phyloP scores from a whole-genome alignment of 2,888 invertebrate species.

The Machimus atricapillus region DNA sequence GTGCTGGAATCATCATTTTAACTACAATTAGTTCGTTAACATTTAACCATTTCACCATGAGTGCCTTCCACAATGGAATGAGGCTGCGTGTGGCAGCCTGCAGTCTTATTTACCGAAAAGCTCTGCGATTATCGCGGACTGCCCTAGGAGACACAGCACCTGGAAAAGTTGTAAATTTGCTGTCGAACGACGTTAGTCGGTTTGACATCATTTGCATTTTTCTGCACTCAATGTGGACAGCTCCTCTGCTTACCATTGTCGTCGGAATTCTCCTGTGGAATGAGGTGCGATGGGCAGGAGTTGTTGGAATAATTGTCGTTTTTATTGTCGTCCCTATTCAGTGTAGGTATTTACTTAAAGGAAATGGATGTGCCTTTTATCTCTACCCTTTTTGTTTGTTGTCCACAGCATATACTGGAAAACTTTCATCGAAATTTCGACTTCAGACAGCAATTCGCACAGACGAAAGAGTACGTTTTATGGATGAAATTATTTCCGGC shows the following conservation, averaged over 20 bases:
- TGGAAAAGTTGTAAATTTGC: slow-evolving; percentile 85
- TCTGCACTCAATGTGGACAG: slow-evolving; percentile 83
- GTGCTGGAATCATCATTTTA: slow-evolving; percentile 60
- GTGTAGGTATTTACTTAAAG: slow-evolving; percentile 63
- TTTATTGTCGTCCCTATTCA: slow-evolving; percentile 79
- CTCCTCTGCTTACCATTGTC: slow-evolving; percentile 71
- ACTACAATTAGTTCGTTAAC: slow-evolving; percentile 61
- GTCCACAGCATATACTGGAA: slow-evolving; percentile 53
- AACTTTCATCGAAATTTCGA: slow-evolving; percentile 58
- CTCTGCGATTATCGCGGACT: slow-evolving; percentile 70
- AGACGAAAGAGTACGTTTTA: slow-evolving; percentile 77
- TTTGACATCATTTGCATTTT: slow-evolving; percentile 80
- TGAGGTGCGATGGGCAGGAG: slow-evolving; percentile 70
- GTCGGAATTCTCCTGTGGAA: slow-evolving; percentile 74
- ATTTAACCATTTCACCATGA: slow-evolving; percentile 72
- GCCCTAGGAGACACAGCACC: slow-evolving; percentile 83
- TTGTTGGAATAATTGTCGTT: slow-evolving; percentile 76
- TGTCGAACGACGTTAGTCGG: slow-evolving; percentile 87
- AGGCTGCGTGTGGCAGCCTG: slow-evolving; percentile 81
- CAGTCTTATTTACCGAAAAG: slow-evolving; percentile 86
- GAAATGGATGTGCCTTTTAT: background rate
- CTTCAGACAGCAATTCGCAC: slow-evolving; percentile 68
- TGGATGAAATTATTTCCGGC: slow-evolving; percentile 77
- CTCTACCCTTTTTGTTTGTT: slow-evolving; percentile 22
- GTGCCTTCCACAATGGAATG: slow-evolving; percentile 81